Percentiles rank a stretch among this genome's conserved stretches.
Conservation (phyloP, 2,888 invertebrate species). For the Oscheius sp. region DNA sequence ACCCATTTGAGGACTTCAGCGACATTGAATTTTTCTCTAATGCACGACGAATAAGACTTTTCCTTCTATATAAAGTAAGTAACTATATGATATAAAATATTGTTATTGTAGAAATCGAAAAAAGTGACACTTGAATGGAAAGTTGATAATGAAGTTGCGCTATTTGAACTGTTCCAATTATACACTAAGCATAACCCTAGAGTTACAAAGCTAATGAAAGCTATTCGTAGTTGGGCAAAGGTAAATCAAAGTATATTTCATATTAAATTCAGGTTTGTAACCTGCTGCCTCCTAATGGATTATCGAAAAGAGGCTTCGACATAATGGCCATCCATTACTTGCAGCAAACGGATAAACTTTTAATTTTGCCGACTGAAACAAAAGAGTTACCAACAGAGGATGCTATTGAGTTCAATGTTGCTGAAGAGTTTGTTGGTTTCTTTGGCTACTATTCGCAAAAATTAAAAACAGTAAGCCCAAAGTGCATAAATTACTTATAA, state of each 20-base stretch:
- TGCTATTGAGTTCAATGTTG: slow-evolving; percentile 28
- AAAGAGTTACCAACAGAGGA: neutral
- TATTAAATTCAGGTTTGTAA: neutral
- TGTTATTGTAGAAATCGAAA: too few relatives aligned
- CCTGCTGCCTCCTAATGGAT: neutral
- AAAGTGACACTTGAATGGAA: neutral
- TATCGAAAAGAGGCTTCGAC: slow-evolving; percentile 71
- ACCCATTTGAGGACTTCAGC: neutral
- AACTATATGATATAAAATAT: too few relatives aligned
- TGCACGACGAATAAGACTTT: too few relatives aligned
- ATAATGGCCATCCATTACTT: slow-evolving; percentile 74
- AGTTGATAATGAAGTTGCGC: neutral
- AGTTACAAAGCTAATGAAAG: slow-evolving; percentile 65
- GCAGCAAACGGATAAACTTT: slow-evolving; percentile 70
- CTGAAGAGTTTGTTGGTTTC: slow-evolving; percentile 34
- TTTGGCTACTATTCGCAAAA: slow-evolving; percentile 32
- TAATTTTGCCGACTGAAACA: neutral
- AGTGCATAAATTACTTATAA: neutral
- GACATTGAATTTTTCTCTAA: neutral
- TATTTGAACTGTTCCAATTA: slow-evolving; percentile 27
- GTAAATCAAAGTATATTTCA: slow-evolving; percentile 57
- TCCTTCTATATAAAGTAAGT: neutral
- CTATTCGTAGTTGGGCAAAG: slow-evolving; percentile 72
- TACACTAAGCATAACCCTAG: slow-evolving; percentile 30
- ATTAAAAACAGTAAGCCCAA: slow-evolving; percentile 11